These are phyloP conservation scores for Leptobrachium ailaonicum DNA, from an alignment of 2,113 vertebrate species.

Conservation along the genomic window DNA sequence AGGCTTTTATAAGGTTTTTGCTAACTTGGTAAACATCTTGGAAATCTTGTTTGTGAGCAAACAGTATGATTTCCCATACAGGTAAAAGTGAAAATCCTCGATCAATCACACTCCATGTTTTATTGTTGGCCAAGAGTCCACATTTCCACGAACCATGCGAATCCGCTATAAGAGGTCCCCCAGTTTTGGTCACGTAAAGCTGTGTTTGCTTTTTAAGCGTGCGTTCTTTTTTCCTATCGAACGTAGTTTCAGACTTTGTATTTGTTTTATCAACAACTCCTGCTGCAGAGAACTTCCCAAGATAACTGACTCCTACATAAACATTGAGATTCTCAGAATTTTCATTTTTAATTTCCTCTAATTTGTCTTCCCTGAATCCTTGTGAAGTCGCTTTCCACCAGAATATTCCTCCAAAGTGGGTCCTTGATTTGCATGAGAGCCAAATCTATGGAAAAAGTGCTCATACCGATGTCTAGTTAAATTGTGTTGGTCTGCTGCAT, in stretches of 20 bases:
- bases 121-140: slow-evolving; percentile 55
- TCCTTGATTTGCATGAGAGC: slow-evolving; percentile 63
- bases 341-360: slow-evolving; percentile 50
- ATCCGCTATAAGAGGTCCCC: slow-evolving; percentile 56
- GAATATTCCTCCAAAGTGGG: slow-evolving; percentile 69
- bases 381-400: slow-evolving; percentile 60
- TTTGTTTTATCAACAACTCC: accelerated
- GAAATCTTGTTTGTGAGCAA: slow-evolving; percentile 58
- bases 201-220: slow-evolving; percentile 26
- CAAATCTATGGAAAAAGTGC: slow-evolving; percentile 63
- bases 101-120: slow-evolving; percentile 65
- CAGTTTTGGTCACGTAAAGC: slow-evolving; percentile 50
- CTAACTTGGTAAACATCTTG: slow-evolving; percentile 28
- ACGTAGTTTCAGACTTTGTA: not conserved
- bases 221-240: accelerated
- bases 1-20: slow-evolving; percentile 42
- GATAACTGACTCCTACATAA: slow-evolving; percentile 18
- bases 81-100: slow-evolving; percentile 57
- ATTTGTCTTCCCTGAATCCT: slow-evolving; percentile 53
- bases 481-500: accelerated
- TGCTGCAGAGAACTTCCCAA: accelerated
- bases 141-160: slow-evolving; percentile 58
- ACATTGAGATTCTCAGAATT: not conserved
- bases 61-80: slow-evolving; percentile 64
- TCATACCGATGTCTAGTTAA: slow-evolving; percentile 13